phyloP scores from a whole-genome alignment of 2,888 invertebrate species.

The Drosophila nr. fundita region DNA sequence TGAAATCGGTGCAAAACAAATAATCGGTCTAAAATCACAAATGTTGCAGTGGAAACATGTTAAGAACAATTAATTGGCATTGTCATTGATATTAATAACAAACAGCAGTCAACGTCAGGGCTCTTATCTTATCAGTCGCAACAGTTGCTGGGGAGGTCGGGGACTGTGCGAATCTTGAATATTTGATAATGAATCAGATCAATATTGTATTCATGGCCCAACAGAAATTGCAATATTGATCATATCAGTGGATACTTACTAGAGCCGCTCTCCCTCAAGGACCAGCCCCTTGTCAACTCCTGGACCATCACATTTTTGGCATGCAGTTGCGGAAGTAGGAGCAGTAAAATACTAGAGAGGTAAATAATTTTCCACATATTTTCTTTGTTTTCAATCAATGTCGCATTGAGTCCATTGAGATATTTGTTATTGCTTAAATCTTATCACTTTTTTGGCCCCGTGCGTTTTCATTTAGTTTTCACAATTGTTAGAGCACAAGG shows the following conservation, averaged over 20 bases:
- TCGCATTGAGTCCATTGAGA: conserved; percentile 20
- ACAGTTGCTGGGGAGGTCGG: conserved; percentile 30
- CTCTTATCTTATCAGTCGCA: conserved; percentile 58
- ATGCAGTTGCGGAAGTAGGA: not conserved
- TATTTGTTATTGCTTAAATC: conserved; percentile 23
- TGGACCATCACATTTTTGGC: conserved; percentile 66
- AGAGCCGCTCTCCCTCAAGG: conserved; percentile 70
- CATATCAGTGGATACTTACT: conserved; percentile 57
- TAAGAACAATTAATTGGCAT: conserved; percentile 63
- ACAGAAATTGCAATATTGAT: not conserved
- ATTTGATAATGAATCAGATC: conserved; percentile 47
- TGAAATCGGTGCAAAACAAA: not conserved
- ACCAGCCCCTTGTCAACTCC: conserved; percentile 75
- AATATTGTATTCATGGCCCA: conserved; percentile 18
- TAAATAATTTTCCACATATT: conserved; percentile 38
- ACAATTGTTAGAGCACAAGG: conserved; percentile 27
- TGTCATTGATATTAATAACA: conserved; percentile 31
- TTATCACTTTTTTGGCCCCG: conserved; percentile 16
- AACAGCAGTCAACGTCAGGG: conserved; percentile 42
- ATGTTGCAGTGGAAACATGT: conserved; percentile 36
- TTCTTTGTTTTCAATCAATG: conserved; percentile 29
- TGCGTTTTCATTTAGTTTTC: conserved; percentile 3
- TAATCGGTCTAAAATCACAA: conserved; percentile 49
- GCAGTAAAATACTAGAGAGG: conserved; percentile 12
- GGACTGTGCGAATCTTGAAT: conserved; percentile 35